Evolutionary conservation across 2,113 vertebrate genomes (phyloP), one percentile per base, ranked within the genome.

Genomic region (Myrmophylax atrothorax): DNA sequence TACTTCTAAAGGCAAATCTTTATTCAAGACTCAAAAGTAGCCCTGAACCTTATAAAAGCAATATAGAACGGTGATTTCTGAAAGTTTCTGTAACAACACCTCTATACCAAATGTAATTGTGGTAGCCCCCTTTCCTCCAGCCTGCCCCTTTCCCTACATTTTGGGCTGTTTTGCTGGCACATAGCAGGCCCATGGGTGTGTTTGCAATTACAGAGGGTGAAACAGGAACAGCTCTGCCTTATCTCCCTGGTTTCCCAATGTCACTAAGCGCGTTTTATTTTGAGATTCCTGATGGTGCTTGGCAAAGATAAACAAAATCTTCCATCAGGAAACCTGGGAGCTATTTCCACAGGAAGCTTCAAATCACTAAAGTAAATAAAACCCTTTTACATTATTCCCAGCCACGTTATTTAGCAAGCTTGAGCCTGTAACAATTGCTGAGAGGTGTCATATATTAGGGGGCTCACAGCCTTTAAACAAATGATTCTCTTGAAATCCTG

Each of bases 281-380:
- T 98, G 98, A 99, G 99, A 99, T 99, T 99, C 98, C 98, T 99
- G 98, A 98, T 98, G 99, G 99, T 99, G 98, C 99, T 99, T 97
- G 98, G 98, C 98, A 99, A 99, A 99, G 99, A 99, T 99, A 99
- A 99, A 99, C 99, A 99, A 99, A 99, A 99, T 99, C 99, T 99
- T 98, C 99, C 99, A 99, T 99, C 99, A 99, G 99, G 99, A 99
- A 99, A 99, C 98, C 98, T 99, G 99, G 97, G 98, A 98, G 98
- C 98, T 98, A 98, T 99, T 99, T 99, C 99, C 99, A 99, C 98
- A 98, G 99, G 99, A 99, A 99, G 99, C 99, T 99, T 99, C 98
- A 99, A 99, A 99, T 99, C 98, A 98, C 98, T 99, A 98, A 99
- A 99, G 99, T 99, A 99, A 99, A 99, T 98, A 99, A 98, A 98